Evolutionary conservation across 2,888 invertebrate species (phyloP), one percentile per base, ranked within the genome.

Genomic region (Sinhomidia bicolor): DNA sequence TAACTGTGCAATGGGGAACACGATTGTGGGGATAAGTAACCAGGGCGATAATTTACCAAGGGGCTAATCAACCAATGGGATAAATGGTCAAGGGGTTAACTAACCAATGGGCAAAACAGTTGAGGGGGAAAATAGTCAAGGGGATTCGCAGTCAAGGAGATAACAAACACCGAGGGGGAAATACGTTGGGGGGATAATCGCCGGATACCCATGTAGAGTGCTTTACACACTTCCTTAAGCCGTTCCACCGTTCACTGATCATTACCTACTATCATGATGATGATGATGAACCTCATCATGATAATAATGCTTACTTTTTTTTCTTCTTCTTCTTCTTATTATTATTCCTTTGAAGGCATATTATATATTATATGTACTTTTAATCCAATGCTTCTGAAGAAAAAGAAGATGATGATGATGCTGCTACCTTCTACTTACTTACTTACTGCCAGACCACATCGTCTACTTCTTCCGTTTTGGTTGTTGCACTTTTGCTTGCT

Each of bases 151-250:
- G 78, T 41, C 23, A 60, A 79, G 57, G 76, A 57, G 32, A 60
- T 60, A 60, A 79, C 32, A 20, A 57, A 54, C 20, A 36, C n/a
- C 2, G 51, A 51, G 9, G 36, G n/a, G 29, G 60, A 79, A 79
- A 60, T n/a, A n/a, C n/a, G n/a, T n/a, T 23, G 51, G 68, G 32
- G 36, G 82, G 71, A 82, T 82, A 71, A 32, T 82, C 71, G 36
- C 68, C 71, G 82, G 68, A 82, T 82, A 65, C 54, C 68, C 54
- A 82, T 51, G 20, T 51, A 47, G 51, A 68, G 81, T 82, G 68
- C 32, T 82, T 82, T 44, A 82, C 82, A 82, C 68, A 82, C 82
- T 82, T 82, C 82, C 82, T 71, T 68, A 32, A 68, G 68, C 68
- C 82, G 51, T 32, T 82, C 71, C 60, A 76, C 74, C 54, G 14